phyloP scores from a whole-genome alignment of 2,113 vertebrate genomes.

The Neogale vison region DNA sequence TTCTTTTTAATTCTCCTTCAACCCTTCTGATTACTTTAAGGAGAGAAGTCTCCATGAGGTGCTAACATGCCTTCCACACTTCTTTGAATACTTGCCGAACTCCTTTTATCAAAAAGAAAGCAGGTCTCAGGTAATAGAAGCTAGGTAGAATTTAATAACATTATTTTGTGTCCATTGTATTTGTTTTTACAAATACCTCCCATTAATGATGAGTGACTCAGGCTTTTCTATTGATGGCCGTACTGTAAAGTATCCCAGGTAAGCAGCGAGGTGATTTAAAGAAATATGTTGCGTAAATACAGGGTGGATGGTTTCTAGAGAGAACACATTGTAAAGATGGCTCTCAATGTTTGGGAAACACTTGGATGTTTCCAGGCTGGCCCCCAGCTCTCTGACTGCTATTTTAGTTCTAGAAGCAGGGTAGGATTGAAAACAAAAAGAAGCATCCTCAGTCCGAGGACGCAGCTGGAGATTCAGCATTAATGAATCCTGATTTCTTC shows the following conservation, averaged over 20 bases:
- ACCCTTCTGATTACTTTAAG: background rate
- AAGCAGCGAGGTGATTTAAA: background rate
- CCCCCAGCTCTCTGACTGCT: background rate
- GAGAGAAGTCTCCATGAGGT: background rate
- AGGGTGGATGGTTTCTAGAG: background rate
- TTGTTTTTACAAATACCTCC: background rate
- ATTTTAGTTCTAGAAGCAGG: background rate
- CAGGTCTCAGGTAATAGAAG: background rate
- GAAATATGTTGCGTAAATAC: background rate
- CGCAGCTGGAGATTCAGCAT: slow-evolving; percentile 58
- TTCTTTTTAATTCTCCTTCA: background rate
- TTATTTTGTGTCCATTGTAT: background rate
- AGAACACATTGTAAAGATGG: background rate
- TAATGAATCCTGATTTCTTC: slow-evolving; percentile 58
- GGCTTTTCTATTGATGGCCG: background rate
- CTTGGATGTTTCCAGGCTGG: background rate
- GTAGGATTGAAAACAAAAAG: slow-evolving; percentile 1
- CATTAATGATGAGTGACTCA: background rate
- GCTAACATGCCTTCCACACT: background rate
- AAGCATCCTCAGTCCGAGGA: background rate
- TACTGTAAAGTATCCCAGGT: background rate
- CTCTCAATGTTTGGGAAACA: background rate
- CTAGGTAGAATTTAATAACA: background rate
- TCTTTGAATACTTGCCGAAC: background rate
- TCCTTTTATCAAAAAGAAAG: background rate